These are phyloP conservation scores for Cyprinella venusta DNA, from an alignment of 2,797 vertebrate genomes.

Conservation along the genomic window DNA sequence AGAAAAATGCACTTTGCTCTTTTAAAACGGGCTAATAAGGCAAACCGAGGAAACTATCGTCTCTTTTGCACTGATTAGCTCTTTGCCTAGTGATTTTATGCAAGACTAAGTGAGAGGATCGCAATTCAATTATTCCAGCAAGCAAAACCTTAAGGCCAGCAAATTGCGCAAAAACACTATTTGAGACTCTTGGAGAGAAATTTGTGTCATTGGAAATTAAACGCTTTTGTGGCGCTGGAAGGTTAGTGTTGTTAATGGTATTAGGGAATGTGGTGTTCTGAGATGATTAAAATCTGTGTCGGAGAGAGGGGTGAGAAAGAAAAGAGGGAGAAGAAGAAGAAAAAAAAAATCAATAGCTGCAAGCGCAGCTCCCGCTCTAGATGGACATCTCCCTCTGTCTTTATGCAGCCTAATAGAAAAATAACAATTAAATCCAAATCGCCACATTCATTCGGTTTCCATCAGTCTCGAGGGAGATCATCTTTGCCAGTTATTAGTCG, in stretches of 20 bases:
- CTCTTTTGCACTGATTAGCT: slow-evolving; percentile 94
- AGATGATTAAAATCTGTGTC: slow-evolving; percentile 93
- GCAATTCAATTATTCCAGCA: slow-evolving; percentile 93
- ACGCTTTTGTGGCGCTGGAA: slow-evolving; percentile 91
- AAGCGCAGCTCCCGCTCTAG: slow-evolving; percentile 88
- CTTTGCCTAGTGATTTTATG: slow-evolving; percentile 93
- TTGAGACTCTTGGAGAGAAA: slow-evolving; percentile 86
- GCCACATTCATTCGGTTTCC: slow-evolving; percentile 93
- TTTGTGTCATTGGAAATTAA: slow-evolving; percentile 96
- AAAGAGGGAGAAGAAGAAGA: slow-evolving; percentile 61
- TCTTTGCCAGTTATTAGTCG: slow-evolving; percentile 85
- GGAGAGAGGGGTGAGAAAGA: slow-evolving; percentile 63
- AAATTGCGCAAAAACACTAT: slow-evolving; percentile 83
- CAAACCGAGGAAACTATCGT: slow-evolving; percentile 87
- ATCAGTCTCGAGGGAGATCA: slow-evolving; percentile 87
- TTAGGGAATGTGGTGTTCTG: slow-evolving; percentile 83
- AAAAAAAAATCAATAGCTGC: slow-evolving; percentile 96
- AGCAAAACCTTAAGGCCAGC: slow-evolving; percentile 86
- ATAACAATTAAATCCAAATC: slow-evolving; percentile 97
- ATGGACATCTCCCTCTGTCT: slow-evolving; percentile 86
- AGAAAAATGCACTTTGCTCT: slow-evolving; percentile 61
- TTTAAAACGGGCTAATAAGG: slow-evolving; percentile 87
- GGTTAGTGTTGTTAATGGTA: slow-evolving; percentile 95
- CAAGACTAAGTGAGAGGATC: slow-evolving; percentile 88
- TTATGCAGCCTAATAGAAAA: slow-evolving; percentile 86